Evolutionary conservation across 2,888 invertebrate genomes (phyloP), one percentile per base, ranked within the genome.

Genomic region (Amiota communis): DNA sequence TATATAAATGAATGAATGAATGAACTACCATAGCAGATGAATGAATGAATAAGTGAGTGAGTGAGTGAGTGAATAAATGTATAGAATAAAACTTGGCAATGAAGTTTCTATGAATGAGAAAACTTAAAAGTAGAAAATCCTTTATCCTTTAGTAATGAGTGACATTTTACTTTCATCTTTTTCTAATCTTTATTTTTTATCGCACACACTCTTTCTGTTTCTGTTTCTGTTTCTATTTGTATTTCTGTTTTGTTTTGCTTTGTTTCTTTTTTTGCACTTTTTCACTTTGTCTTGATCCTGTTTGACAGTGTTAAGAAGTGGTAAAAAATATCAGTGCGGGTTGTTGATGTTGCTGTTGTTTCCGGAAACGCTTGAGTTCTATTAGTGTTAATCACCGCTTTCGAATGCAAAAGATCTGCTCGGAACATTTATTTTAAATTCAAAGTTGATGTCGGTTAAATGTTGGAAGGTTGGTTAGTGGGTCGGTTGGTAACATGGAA

Each of bases 351-450:
- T 67, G 48, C 17, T 15, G 23, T 49, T 67, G 49, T 67, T 67
- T 67, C 51, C 67, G 67, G 67, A 67, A 67, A 17, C 3, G 51
- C 67, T 67, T 49, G 17, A 67, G 67, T 48, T 49, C 67, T 67
- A 67, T 67, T 67, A 15, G 67, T 20, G 49, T 51, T 67, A 67
- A 67, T 67, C 67, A 67, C 67, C 67, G 15, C 51, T 20, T 67
- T 67, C 23, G 51, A 48, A 67, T 67, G n/a, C 48, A 67, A 46
- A 36, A 67, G 17, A 67, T 49, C 67, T 67, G 9, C 13, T 17
- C 51, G 20, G 49, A 67, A 49, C 67, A 67, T 49, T 67, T 67
- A 67, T 67, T 67, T 46, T 8, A 17, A 23, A 6, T 20, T 65
- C 65, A 12, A 49, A 63, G 23, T 36, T 23, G 20, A 20, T 3